Evolutionary conservation across 2,888 invertebrate genomes (phyloP).

Genomic region (Thymelicus sylvestris): DNA sequence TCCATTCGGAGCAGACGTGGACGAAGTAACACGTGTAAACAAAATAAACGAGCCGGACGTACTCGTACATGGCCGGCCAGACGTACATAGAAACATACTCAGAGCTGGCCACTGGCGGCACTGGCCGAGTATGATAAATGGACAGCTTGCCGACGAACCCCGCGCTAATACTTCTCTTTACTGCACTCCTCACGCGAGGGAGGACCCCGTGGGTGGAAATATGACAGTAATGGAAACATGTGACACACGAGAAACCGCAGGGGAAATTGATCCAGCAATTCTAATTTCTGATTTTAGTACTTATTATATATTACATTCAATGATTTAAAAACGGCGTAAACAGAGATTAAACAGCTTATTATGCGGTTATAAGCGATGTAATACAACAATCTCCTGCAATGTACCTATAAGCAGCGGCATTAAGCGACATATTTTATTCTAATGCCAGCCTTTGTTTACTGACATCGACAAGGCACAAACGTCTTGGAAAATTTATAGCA

Average conservation of each 20-base stretch:
- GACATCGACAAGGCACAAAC: constrained; percentile 19
- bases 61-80: constrained; percentile 49
- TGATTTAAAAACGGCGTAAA: neutral
- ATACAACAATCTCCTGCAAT: constrained; percentile 10
- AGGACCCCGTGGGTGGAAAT: constrained; percentile 54
- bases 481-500: constrained; percentile 25
- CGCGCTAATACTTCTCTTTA: constrained; percentile 68
- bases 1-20: constrained; percentile 52
- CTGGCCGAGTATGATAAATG: constrained; percentile 76
- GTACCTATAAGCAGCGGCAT: constrained; percentile 20
- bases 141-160: constrained; percentile 53
- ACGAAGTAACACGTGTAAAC: constrained; percentile 63
- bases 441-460: constrained; percentile 29
- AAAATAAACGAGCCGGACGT: constrained; percentile 61
- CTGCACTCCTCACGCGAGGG: constrained; percentile 50
- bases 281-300: constrained; percentile 4
- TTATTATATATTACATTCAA: neutral
- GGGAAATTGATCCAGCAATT: constrained; percentile 41
- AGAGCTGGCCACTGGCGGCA: constrained; percentile 52
- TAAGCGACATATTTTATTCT: constrained; percentile 28
- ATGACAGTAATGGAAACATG: constrained; percentile 72
- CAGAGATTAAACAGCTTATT: constrained; percentile 1
- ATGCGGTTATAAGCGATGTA: constrained; percentile 9
- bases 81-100: constrained; percentile 79
- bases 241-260: constrained; percentile 57